Evolutionary conservation across 2,888 invertebrate genomes (phyloP), one percentile per base, ranked within the genome.

Genomic region (Antitype chi): DNA sequence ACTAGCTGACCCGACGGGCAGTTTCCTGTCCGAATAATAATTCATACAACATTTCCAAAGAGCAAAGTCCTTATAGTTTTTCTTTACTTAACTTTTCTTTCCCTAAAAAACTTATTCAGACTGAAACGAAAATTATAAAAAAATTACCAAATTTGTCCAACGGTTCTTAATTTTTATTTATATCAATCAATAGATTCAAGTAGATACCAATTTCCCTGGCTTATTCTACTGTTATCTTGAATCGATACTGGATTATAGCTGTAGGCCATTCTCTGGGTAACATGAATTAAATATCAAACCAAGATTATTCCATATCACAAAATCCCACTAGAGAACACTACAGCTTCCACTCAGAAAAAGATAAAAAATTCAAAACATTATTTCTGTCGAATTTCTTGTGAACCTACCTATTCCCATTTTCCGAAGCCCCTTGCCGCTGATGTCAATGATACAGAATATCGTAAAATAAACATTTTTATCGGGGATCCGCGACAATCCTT

Each of bases 381-480:
- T 84, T 79, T 63, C 64, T 70, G 64, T 78, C 49, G 69, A 80
- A 63, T 80, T 71, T 70, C 72, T 52, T 68, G 73, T 70, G 17
- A 64, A n/a, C 63, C 38, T 62, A 23, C 32, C 13, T 15, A 57
- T 59, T 43, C 63, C 53, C 28, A 66, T 80, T 66, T 77, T 20
- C 43, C n/a, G 76, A 76, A 80, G 59, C 70, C 85, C 85, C 78
- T 72, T n/a, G 64, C 49, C 70, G 43, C 60, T 69, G 43, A 67
- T 73, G 84, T 86, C 88, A 87, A 88, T 86, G 88, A 71, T 75
- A 68, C 28, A 15, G 59, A n/a, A 81, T 80, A 81, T 82, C 77
- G 73, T 87, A 85, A 87, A 84, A 81, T 80, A 84, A 85, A 89
- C 78, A 84, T 85, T 85, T 88, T 87, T 84, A 86, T 89, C 70